Percentiles rank a stretch among this genome's conserved stretches.
Conservation (phyloP, 2,113 vertebrate genomes). For the Peromyscus leucopus region DNA sequence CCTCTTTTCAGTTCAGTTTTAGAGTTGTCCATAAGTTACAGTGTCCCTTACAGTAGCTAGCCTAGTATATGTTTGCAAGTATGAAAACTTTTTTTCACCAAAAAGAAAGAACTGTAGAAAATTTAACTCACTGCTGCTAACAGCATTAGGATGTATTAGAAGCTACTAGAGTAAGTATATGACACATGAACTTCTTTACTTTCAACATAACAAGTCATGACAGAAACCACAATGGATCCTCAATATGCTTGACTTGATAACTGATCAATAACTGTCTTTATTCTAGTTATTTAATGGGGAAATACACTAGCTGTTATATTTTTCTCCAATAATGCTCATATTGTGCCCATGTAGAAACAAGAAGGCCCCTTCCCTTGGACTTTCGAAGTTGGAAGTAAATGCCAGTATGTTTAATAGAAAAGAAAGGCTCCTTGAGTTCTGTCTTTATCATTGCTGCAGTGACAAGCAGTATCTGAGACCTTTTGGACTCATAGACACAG, state of each 20-base stretch:
- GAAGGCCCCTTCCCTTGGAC: not conserved
- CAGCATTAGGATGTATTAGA: not conserved
- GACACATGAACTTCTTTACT: accelerated
- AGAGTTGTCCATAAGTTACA: not conserved
- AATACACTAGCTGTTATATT: not conserved
- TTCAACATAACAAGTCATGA: not conserved
- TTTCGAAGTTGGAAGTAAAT: not conserved
- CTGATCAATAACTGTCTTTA: not conserved
- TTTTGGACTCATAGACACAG: not conserved
- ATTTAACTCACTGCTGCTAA: not conserved
- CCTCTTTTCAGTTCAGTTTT: not conserved
- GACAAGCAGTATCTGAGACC: not conserved
- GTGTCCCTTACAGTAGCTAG: not conserved
- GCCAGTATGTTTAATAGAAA: not conserved
- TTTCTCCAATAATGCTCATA: not conserved
- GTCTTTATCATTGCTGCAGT: not conserved
- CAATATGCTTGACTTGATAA: not conserved
- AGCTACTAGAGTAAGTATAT: not conserved
- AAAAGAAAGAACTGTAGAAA: not conserved
- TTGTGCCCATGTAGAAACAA: not conserved
- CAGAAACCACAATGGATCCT: not conserved
- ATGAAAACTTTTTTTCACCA: not conserved
- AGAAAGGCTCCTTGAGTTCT: not conserved
- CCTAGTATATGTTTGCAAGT: not conserved
- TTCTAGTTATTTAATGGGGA: not conserved